A percentile compares a stretch with the other conserved stretches of the same genome.
These are phyloP conservation scores for Hydra vulgaris DNA, from an alignment of 30 jellyfish, hydroid and myxozoan genomes.

Conservation along the genomic window DNA sequence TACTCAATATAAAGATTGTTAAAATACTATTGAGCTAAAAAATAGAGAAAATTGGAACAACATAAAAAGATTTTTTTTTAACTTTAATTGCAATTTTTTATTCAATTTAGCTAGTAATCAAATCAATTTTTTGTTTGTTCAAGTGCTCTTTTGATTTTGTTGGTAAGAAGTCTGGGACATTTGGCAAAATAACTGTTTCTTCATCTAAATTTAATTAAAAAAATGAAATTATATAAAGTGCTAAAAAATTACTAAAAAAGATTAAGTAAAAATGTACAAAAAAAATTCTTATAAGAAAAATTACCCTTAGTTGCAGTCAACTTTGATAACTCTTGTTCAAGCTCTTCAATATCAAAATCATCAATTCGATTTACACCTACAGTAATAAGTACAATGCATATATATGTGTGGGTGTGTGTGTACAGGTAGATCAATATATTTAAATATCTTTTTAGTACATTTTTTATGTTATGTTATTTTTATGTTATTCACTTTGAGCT, in stretches of 20 bases:
- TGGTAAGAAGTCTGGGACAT: background rate
- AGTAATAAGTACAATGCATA: too few relatives aligned
- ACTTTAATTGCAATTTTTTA: too few relatives aligned
- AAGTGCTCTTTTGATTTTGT: background rate
- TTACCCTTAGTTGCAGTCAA: background rate
- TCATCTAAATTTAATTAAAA: background rate
- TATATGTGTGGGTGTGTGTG: too few relatives aligned
- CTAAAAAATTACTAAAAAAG: background rate
- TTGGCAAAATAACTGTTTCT: background rate
- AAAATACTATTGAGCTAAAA: too few relatives aligned
- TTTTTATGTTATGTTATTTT: too few relatives aligned
- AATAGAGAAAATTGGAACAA: too few relatives aligned
- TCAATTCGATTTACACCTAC: background rate
- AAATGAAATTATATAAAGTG: too few relatives aligned
- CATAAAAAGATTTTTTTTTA: background rate
- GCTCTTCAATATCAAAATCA: background rate
- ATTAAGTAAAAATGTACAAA: too few relatives aligned
- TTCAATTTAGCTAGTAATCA: background rate
- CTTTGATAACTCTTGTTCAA: background rate
- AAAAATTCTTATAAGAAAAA: too few relatives aligned
- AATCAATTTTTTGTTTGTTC: background rate
- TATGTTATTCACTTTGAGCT: too few relatives aligned
- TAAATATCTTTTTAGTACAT: too few relatives aligned
- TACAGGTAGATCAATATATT: slow-evolving; percentile 44
- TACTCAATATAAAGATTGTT: too few relatives aligned